Percentiles rank a stretch among this genome's conserved stretches.
These are phyloP conservation scores for Odiellus spinosus DNA, from an alignment of 2,888 invertebrate genomes.

Conservation along the genomic window DNA sequence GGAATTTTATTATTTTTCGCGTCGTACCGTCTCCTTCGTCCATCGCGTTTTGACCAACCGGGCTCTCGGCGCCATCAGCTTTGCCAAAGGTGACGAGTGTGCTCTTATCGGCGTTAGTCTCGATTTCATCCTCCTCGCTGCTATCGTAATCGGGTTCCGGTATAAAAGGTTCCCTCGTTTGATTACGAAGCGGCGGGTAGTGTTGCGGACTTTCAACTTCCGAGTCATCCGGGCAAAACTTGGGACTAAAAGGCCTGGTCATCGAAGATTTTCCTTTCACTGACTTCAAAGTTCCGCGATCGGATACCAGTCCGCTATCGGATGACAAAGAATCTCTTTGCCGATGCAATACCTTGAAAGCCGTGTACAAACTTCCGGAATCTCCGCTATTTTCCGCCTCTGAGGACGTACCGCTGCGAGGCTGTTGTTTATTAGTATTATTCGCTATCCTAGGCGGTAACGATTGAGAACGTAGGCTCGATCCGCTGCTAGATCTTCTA, in stretches of 20 bases:
- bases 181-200: constrained; percentile 10
- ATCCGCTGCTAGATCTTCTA: constrained; percentile 10
- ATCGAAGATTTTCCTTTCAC: constrained; percentile 11
- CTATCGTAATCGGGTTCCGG: constrained; percentile 76
- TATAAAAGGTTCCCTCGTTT: constrained; percentile 46
- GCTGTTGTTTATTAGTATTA: constrained; percentile 5
- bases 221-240: constrained; percentile 15
- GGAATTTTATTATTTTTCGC: not conserved
- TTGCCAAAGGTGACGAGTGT: constrained; percentile 16
- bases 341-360: constrained; percentile 11
- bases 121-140: constrained; percentile 51
- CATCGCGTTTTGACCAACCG: too few relatives aligned
- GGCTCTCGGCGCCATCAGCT: constrained; percentile 4
- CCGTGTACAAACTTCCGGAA: constrained; percentile 13
- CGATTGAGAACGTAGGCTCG: constrained; percentile 16
- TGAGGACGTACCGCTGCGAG: constrained; percentile 12
- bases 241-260: constrained; percentile 13
- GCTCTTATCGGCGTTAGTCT: constrained; percentile 12
- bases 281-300: constrained; percentile 12
- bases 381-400: constrained; percentile 17
- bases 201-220: constrained; percentile 15
- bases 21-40: too few relatives aligned
- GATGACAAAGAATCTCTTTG: constrained; percentile 16
- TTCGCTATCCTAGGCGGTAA: constrained; percentile 13
- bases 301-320: constrained; percentile 16